Conservation (phyloP, 2,113 vertebrate species). For the Microcebus griseorufus region DNA sequence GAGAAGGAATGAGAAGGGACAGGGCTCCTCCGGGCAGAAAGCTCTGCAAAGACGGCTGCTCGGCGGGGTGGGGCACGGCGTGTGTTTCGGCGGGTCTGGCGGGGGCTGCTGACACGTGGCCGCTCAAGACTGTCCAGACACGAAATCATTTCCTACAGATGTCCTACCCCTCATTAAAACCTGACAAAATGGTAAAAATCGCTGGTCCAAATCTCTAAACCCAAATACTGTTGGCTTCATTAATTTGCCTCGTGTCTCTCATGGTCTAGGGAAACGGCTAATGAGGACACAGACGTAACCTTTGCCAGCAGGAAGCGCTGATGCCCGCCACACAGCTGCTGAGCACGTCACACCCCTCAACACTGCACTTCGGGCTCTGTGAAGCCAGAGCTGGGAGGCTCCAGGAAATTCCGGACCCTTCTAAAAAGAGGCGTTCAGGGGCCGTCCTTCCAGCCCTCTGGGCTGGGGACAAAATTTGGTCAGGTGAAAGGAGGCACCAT, state of each 20-base stretch:
- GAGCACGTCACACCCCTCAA: constrained; percentile 72
- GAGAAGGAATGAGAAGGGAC: constrained; percentile 55
- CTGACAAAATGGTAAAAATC: not conserved
- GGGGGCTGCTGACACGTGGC: accelerated
- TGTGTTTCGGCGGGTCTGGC: accelerated
- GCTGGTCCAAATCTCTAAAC: not conserved
- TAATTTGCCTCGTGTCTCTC: not conserved
- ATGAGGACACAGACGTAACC: not conserved
- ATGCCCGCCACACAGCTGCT: constrained; percentile 41
- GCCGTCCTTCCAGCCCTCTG: not conserved
- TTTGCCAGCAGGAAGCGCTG: not conserved
- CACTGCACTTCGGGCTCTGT: constrained; percentile 15
- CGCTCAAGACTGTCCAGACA: not conserved
- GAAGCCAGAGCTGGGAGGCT: not conserved
- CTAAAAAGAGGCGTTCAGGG: not conserved
- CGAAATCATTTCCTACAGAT: not conserved
- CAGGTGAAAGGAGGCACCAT: not conserved
- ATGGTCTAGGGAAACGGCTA: not conserved
- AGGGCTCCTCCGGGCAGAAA: not conserved
- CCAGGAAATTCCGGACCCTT: not conserved
- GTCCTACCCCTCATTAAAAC: not conserved
- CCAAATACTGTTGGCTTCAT: not conserved
- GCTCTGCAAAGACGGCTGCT: not conserved
- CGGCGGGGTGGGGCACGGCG: accelerated
- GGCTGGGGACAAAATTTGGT: not conserved